A percentile compares a stretch with the other conserved stretches of the same genome.
Conservation (phyloP, 2,888 invertebrate species). For the Acanthosepion lycidas region DNA sequence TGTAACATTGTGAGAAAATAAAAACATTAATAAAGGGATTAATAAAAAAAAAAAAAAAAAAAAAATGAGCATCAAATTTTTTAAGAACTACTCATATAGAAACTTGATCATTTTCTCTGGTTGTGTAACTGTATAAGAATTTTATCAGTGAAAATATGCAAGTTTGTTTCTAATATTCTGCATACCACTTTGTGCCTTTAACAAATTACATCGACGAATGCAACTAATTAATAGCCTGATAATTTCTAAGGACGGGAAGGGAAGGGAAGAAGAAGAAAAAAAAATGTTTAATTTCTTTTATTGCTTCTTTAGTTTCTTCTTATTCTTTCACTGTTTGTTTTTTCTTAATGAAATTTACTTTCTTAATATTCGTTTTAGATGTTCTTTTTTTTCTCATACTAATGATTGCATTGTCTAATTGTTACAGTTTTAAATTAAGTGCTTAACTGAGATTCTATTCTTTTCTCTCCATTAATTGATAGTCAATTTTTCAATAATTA, state of each 20-base stretch:
- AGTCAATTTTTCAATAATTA: conserved; percentile 33
- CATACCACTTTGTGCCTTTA: background rate
- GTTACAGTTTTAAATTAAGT: conserved; percentile 14
- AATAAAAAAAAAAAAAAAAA: background rate
- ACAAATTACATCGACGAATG: conserved; percentile 21
- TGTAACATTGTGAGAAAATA: too few relatives aligned
- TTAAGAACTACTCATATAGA: background rate
- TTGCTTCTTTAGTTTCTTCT: background rate
- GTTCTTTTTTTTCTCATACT: background rate
- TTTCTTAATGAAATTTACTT: background rate
- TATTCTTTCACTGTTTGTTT: background rate
- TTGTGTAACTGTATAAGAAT: background rate
- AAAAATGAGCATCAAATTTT: background rate
- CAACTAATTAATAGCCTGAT: conserved; percentile 15
- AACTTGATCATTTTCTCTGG: background rate
- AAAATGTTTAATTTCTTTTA: background rate
- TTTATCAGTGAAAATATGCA: background rate
- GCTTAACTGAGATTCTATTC: background rate
- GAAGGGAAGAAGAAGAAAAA: background rate
- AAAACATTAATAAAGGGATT: too few relatives aligned
- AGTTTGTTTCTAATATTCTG: background rate
- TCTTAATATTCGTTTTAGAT: background rate
- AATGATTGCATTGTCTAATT: conserved; percentile 33
- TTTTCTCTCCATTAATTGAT: conserved; percentile 33
- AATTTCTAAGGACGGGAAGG: background rate